Evolutionary conservation across 1,140 invertebrate species (phyloP), one percentile per base, ranked within the genome.

Genomic region (Drosophila murphyi): DNA sequence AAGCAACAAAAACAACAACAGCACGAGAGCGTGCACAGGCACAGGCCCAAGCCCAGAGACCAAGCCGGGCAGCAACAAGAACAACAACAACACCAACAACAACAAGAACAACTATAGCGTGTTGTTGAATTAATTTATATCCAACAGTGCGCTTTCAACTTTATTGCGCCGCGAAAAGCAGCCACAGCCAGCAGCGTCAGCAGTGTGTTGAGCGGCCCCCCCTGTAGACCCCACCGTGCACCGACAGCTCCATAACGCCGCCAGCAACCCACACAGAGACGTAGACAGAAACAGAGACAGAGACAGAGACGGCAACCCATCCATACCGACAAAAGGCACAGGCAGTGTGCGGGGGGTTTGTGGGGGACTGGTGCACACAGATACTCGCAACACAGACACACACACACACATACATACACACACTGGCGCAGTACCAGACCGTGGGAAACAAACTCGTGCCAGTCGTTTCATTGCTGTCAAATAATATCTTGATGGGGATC

Each of bases 371-470:
- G 62, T 55, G 68, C 76, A 72, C 72, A 75, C 57, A 57, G 56
- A 77, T 52, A 76, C 32, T 34, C 43, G 72, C 63, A 65, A 45
- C 52, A 20, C 20, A n/a, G 68, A 79, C 5, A 37, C 60, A 63
- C 67, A 88, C 48, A 89, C 85, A 67, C 71, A 45, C 52, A 20
- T 12, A n/a, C 72, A 79, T 7, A 37, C 60, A 63, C 67, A 88
- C 48, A 89, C 85, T 56, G 54, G 61, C 71, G 74, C 83, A 89
- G 62, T 73, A 72, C 74, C 91, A 86, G 88, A 92, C 91, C 91
- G 91, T 92, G 91, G 91, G 91, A 92, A 92, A 92, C 87, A 87
- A 92, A 92, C 91, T 92, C 90, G 91, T 92, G 91, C 91, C 91
- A 92, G 90, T 92, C 90, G 90, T 91, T 91, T 92, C 87, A 90